Conservation (phyloP, 2,888 invertebrate genomes). For the Dryobota labecula region DNA sequence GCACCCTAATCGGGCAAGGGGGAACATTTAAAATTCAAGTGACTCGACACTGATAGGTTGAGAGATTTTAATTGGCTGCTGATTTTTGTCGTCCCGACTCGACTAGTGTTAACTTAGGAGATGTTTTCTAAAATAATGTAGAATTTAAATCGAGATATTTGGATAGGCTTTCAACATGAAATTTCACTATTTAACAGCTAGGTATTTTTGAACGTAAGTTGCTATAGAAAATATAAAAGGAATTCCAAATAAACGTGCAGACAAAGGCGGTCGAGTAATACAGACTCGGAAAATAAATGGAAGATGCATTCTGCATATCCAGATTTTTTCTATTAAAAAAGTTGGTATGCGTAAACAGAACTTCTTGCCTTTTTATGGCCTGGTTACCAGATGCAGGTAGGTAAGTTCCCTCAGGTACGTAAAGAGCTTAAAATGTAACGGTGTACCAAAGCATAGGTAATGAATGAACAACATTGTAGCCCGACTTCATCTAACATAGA, state of each 20-base stretch:
- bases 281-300: conserved; percentile 32
- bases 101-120: conserved; percentile 61
- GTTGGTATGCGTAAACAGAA: conserved; percentile 40
- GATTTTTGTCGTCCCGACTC: conserved; percentile 77
- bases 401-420: conserved; percentile 50
- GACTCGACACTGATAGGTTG: conserved; percentile 82
- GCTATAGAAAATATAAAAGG: conserved; percentile 43
- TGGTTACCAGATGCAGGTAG: conserved; percentile 55
- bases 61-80: conserved; percentile 87
- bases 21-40: conserved; percentile 86
- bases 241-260: conserved; percentile 36
- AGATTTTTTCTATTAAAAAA: conserved; percentile 44
- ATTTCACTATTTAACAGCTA: conserved; percentile 37
- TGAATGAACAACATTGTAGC: conserved; percentile 66
- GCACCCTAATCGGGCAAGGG: conserved; percentile 87
- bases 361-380: conserved; percentile 43
- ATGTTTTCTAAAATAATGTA: conserved; percentile 49
- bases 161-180: conserved; percentile 53
- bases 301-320: conserved; percentile 39
- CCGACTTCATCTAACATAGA: conserved; percentile 63
- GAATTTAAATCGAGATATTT: conserved; percentile 55
- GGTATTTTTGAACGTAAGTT: conserved; percentile 24
- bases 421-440: conserved; percentile 64
- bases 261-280: conserved; percentile 30
- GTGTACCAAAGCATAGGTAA: conserved; percentile 64